These are phyloP conservation scores for Pomatorhinus ruficollis DNA, from an alignment of 2,113 vertebrate species.

Conservation along the genomic window DNA sequence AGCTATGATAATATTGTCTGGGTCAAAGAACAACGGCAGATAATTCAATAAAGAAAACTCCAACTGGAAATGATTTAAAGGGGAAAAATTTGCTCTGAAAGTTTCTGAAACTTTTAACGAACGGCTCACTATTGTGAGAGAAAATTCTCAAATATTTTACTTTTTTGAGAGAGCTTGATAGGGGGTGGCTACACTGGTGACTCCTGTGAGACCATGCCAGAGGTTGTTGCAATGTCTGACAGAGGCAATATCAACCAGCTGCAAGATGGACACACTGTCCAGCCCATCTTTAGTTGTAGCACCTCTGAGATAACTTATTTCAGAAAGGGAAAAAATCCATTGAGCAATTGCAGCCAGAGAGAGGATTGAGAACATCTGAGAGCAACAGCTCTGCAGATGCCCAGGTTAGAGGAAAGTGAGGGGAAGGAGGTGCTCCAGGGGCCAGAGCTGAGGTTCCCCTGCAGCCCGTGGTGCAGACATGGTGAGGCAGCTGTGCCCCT, in stretches of 20 bases:
- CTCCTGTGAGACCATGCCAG: background rate
- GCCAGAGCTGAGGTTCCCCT: accelerated
- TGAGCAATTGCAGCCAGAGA: background rate
- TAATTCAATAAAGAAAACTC: background rate
- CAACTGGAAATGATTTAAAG: background rate
- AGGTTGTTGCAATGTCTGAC: background rate
- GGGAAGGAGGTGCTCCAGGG: accelerated
- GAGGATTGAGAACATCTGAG: background rate
- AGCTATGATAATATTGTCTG: background rate
- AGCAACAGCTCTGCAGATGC: accelerated
- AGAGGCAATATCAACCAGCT: background rate
- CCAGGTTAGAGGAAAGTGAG: accelerated
- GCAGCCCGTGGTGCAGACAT: accelerated
- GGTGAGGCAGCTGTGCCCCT: background rate
- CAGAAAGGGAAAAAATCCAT: background rate
- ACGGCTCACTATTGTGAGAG: background rate
- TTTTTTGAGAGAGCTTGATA: background rate
- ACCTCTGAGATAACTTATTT: background rate
- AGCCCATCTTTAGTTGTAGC: background rate
- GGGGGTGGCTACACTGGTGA: accelerated
- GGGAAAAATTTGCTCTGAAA: background rate
- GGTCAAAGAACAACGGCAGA: background rate
- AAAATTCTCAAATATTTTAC: background rate
- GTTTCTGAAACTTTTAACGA: background rate
- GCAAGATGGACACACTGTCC: background rate